Evolutionary conservation across 2,888 invertebrate species (phyloP).

Genomic region (Ectemnius cavifrons): DNA sequence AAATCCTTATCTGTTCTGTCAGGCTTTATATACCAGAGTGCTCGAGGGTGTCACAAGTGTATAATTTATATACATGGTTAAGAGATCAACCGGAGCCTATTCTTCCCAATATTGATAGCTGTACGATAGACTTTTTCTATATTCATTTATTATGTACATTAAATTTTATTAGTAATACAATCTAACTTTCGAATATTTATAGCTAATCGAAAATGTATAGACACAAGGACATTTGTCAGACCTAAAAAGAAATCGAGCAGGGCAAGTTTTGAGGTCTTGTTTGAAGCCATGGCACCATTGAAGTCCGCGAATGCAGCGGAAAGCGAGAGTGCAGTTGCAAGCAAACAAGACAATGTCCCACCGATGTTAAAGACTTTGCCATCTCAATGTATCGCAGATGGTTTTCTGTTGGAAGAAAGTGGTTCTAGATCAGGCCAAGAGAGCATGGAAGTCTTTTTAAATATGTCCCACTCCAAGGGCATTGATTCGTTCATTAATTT

Average conservation of each 20-base stretch:
- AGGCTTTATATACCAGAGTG: slow-evolving; percentile 60
- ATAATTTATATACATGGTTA: slow-evolving; percentile 61
- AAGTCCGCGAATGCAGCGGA: slow-evolving; percentile 22
- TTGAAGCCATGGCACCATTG: slow-evolving; percentile 56
- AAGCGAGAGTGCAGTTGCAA: slow-evolving; percentile 10
- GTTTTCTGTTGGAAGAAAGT: slow-evolving; percentile 31
- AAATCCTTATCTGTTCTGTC: slow-evolving; percentile 11
- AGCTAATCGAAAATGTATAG: slow-evolving; percentile 77
- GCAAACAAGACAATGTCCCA: slow-evolving; percentile 60
- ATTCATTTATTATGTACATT: background rate
- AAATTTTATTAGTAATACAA: too few species aligned
- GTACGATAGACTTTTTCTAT: background rate
- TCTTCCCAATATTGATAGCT: slow-evolving; percentile 36
- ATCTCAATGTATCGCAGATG: slow-evolving; percentile 7
- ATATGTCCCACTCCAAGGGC: slow-evolving; percentile 71
- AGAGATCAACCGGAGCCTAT: slow-evolving; percentile 46
- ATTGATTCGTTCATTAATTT: slow-evolving; percentile 73
- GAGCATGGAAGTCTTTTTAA: slow-evolving; percentile 73
- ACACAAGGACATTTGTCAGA: slow-evolving; percentile 85
- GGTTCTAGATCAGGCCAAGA: slow-evolving; percentile 64
- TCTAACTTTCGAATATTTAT: slow-evolving; percentile 19
- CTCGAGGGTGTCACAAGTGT: slow-evolving; percentile 39
- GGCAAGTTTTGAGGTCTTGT: slow-evolving; percentile 81
- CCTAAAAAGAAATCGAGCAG: slow-evolving; percentile 82
- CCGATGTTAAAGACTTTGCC: slow-evolving; percentile 64